These are phyloP conservation scores for Aphidoletes aphidimyza DNA, from an alignment of 2,888 invertebrate species.

Conservation along the genomic window DNA sequence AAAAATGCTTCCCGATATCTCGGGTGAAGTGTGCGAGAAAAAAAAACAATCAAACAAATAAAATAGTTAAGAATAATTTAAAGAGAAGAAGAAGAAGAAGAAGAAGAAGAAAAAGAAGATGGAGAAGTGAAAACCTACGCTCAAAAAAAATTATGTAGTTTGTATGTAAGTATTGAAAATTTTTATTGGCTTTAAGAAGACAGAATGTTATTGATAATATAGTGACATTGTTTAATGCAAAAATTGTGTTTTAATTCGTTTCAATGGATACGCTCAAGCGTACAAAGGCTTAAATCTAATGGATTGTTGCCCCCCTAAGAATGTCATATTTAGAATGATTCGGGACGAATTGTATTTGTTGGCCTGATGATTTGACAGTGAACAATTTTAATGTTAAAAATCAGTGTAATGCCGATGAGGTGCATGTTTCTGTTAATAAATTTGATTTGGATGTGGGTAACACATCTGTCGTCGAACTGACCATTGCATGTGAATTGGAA, in stretches of 20 bases:
- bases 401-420: not conserved
- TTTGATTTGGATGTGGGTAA: not conserved
- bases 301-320: too few relatives aligned
- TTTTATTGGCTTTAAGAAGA: slow-evolving; percentile 14
- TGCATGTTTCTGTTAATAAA: not conserved
- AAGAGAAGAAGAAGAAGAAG: not conserved
- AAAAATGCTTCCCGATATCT: not conserved
- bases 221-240: not conserved
- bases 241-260: not conserved
- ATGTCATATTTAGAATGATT: too few relatives aligned
- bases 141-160: slow-evolving; percentile 43
- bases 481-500: slow-evolving; percentile 4
- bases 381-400: not conserved
- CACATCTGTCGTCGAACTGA: slow-evolving; percentile 13
- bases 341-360: too few relatives aligned
- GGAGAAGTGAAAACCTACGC: not conserved
- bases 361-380: too few relatives aligned
- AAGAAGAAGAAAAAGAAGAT: too few relatives aligned
- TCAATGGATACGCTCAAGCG: not conserved
- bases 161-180: slow-evolving; percentile 25
- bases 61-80: not conserved
- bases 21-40: not conserved
- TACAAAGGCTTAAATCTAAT: too few relatives aligned
- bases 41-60: not conserved
- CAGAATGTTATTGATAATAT: not conserved